Conservation (phyloP, 2,113 vertebrate genomes). For the Sarotherodon lohbergeri region DNA sequence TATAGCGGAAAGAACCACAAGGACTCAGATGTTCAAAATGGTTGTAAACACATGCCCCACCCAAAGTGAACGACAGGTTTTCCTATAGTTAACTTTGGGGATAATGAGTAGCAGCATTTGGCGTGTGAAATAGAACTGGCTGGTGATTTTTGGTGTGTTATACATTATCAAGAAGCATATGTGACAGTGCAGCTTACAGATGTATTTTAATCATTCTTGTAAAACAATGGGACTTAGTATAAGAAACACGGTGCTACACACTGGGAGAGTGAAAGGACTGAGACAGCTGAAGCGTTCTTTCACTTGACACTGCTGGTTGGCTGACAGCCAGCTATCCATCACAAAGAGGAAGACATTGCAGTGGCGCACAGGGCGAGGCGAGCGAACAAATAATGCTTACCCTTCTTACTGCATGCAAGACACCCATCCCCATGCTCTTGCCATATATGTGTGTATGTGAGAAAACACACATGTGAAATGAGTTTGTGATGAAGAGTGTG, state of each 20-base stretch:
- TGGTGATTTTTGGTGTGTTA: not conserved
- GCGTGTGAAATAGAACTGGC: no score
- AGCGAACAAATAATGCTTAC: slow-evolving; percentile 16
- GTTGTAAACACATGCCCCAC: not conserved
- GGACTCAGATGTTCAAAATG: not conserved
- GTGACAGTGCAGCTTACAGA: not conserved
- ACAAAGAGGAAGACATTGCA: slow-evolving; percentile 4
- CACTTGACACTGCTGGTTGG: slow-evolving; percentile 14
- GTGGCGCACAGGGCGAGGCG: slow-evolving; percentile 3
- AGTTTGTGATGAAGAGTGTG: not conserved
- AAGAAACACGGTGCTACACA: not conserved
- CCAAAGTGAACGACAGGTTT: not conserved
- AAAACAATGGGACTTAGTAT: not conserved
- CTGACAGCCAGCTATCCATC: slow-evolving; percentile 33
- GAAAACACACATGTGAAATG: slow-evolving; percentile 1
- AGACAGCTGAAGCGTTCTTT: not conserved
- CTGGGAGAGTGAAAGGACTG: not conserved
- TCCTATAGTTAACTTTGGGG: not conserved
- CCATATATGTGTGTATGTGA: not conserved
- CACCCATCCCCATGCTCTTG: not conserved
- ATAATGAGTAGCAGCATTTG: not conserved
- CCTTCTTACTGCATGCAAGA: not conserved
- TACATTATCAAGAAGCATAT: not conserved
- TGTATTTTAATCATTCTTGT: not conserved
- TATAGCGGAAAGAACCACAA: not conserved